phyloP scores from a whole-genome alignment of 2,888 invertebrate genomes.

The Amphipoea oculea region DNA sequence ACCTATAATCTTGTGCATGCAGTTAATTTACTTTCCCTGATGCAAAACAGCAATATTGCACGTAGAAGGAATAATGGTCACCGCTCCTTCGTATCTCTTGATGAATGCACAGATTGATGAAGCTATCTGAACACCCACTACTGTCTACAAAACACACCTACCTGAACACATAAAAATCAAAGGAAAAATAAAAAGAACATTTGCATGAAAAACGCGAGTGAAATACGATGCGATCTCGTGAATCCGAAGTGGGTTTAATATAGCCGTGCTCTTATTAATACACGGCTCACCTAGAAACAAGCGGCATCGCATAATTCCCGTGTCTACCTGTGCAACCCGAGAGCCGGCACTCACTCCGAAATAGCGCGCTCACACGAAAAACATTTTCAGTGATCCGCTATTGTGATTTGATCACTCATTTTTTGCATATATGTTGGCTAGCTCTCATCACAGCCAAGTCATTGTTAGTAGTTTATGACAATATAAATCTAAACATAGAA shows the following conservation, averaged over 20 bases:
- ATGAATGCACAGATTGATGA: not conserved
- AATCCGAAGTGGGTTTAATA: slow-evolving; percentile 79
- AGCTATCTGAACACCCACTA: slow-evolving; percentile 2
- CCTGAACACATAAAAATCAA: not conserved
- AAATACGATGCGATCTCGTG: slow-evolving; percentile 80
- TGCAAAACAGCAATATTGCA: slow-evolving; percentile 15
- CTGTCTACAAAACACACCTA: not conserved
- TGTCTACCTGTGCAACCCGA: slow-evolving; percentile 79
- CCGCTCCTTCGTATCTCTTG: not conserved
- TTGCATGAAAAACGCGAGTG: slow-evolving; percentile 63
- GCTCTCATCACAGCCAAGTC: slow-evolving; percentile 54
- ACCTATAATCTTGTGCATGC: slow-evolving; percentile 14
- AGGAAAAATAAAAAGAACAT: slow-evolving; percentile 29
- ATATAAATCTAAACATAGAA: slow-evolving; percentile 79
- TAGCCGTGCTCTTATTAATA: slow-evolving; percentile 82
- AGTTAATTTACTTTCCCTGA: slow-evolving; percentile 17
- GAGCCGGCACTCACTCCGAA: slow-evolving; percentile 73
- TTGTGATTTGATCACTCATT: slow-evolving; percentile 59
- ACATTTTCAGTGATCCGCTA: slow-evolving; percentile 71
- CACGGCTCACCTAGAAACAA: slow-evolving; percentile 79
- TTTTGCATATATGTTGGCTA: slow-evolving; percentile 66
- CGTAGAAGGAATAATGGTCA: not conserved
- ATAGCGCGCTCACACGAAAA: slow-evolving; percentile 76
- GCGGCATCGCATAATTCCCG: slow-evolving; percentile 74
- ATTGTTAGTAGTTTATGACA: slow-evolving; percentile 73